Percentiles rank a stretch among this genome's conserved stretches.
These are phyloP conservation scores for Choristoneura rosaceana DNA, from an alignment of 2,888 invertebrate genomes.

Conservation along the genomic window DNA sequence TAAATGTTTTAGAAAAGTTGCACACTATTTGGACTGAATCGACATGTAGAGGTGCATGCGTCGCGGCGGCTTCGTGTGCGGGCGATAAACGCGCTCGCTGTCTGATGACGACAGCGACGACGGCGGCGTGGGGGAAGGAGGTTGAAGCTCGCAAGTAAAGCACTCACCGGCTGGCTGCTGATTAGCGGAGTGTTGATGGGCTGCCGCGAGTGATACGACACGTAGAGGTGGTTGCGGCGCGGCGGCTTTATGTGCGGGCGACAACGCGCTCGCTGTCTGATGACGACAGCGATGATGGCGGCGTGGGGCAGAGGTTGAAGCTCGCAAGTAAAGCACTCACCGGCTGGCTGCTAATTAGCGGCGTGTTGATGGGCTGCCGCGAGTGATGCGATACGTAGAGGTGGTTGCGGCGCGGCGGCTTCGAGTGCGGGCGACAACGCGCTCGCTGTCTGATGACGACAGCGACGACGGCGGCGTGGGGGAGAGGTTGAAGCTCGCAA, in stretches of 20 bases:
- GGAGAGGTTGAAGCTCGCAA: too few species aligned
- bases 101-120: too few species aligned
- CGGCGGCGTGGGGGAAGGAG: too few species aligned
- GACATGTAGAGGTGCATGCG: too few species aligned
- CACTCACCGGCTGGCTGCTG: conserved; percentile 93
- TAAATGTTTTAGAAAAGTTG: too few species aligned
- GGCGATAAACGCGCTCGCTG: too few species aligned
- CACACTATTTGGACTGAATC: too few species aligned
- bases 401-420: conserved; percentile 84
- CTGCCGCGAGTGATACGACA: conserved; percentile 88
- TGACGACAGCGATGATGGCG: conserved; percentile 91
- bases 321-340: conserved; percentile 75
- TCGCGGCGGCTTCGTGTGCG: too few species aligned
- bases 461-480: conserved; percentile 94
- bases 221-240: conserved; percentile 81
- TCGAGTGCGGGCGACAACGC: conserved; percentile 88
- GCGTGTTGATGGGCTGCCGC: conserved; percentile 94
- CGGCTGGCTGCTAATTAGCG: conserved; percentile 94
- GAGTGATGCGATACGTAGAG: conserved; percentile 84
- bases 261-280: conserved; percentile 92
- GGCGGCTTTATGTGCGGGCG: conserved; percentile 87
- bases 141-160: too few species aligned
- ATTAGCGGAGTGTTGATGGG: conserved; percentile 95
- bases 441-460: conserved; percentile 92
- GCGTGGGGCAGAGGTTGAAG: conserved; percentile 87